A percentile compares a stretch with the other conserved stretches of the same genome.
Conservation (phyloP, 1,140 invertebrate genomes). For the Papilio machaon region DNA sequence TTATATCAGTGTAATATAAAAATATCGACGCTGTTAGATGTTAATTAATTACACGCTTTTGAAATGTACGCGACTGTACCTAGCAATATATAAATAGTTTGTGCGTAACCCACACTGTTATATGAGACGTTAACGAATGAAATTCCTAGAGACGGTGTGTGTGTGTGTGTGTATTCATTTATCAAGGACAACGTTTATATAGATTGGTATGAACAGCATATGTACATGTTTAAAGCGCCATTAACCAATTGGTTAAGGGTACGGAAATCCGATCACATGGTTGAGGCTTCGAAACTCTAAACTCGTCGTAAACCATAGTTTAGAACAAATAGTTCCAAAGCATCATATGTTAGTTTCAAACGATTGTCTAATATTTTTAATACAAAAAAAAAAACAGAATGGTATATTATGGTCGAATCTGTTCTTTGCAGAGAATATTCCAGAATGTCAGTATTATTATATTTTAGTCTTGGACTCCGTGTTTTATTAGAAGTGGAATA, state of each 20-base stretch:
- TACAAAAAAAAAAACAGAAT: too few relatives aligned
- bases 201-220: not conserved
- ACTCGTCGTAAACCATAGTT: too few relatives aligned
- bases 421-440: too few relatives aligned
- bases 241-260: too few relatives aligned
- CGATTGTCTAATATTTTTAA: too few relatives aligned
- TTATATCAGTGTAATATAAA: not conserved
- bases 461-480: not conserved
- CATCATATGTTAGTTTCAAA: too few relatives aligned
- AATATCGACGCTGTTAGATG: not conserved
- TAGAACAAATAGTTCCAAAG: too few relatives aligned
- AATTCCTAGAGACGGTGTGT: not conserved
- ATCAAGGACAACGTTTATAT: not conserved
- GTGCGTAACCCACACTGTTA: constrained; percentile 11
- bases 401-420: too few relatives aligned
- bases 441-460: not conserved
- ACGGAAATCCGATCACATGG: too few relatives aligned
- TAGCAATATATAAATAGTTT: not conserved
- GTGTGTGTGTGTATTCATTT: not conserved
- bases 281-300: too few relatives aligned
- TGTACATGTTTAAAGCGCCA: not conserved
- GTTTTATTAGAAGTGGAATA: too few relatives aligned
- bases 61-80: not conserved
- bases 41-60: not conserved
- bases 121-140: not conserved